phyloP scores from a whole-genome alignment of 2,888 invertebrate genomes.

The Isotomurus palustris region DNA sequence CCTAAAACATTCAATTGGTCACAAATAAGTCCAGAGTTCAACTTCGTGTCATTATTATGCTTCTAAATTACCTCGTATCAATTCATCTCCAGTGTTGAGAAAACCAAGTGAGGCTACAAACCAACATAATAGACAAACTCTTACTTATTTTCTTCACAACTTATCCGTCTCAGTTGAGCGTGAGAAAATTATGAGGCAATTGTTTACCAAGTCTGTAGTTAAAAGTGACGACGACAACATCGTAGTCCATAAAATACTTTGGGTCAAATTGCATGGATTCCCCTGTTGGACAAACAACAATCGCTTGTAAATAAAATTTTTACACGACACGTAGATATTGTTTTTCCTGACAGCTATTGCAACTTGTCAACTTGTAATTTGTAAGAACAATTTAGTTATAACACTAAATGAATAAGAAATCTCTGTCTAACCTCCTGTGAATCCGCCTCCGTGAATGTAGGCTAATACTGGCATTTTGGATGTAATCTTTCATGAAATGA shows the following conservation, averaged over 20 bases:
- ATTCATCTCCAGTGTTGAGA: constrained; percentile 19
- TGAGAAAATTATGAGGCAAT: too few relatives aligned
- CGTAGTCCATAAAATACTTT: constrained; percentile 38
- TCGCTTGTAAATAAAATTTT: background rate
- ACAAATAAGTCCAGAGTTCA: background rate
- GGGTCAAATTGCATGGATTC: constrained; percentile 26
- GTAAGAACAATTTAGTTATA: background rate
- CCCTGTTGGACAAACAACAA: constrained; percentile 3
- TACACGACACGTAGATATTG: background rate
- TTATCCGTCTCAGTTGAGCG: too few relatives aligned
- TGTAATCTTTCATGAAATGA: constrained; percentile 4
- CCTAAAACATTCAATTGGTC: constrained; percentile 1
- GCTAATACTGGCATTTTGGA: constrained; percentile 26
- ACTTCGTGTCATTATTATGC: too few relatives aligned
- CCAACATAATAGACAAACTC: too few relatives aligned
- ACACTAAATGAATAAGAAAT: background rate
- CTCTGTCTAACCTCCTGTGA: constrained; percentile 11
- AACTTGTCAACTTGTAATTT: background rate
- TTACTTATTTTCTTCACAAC: too few relatives aligned
- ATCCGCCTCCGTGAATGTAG: constrained; percentile 35
- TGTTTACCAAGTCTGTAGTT: constrained; percentile 32
- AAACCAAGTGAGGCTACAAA: constrained; percentile 18
- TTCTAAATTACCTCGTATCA: constrained; percentile 17
- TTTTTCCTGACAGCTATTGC: background rate
- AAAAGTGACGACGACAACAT: constrained; percentile 28